These are phyloP conservation scores for Scytalopus superciliaris DNA, from an alignment of 2,113 vertebrate genomes.

Conservation along the genomic window DNA sequence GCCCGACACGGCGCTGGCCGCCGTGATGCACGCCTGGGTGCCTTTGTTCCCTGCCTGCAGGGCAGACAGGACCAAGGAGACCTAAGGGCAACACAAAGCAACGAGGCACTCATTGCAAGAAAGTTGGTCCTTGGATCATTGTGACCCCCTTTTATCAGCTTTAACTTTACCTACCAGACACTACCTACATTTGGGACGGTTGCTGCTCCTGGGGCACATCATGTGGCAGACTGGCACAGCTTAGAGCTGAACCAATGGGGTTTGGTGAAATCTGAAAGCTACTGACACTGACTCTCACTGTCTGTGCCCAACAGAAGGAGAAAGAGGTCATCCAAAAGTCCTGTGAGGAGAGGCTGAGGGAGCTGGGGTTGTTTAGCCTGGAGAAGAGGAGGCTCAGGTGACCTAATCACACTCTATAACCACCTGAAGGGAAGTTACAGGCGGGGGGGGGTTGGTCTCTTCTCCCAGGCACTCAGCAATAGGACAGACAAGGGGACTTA, in stretches of 20 bases:
- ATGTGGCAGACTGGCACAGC: not conserved
- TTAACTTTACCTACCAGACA: not conserved
- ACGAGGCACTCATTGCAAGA: not conserved
- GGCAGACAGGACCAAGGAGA: slow-evolving; percentile 93
- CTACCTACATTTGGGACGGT: not conserved
- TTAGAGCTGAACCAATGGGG: not conserved
- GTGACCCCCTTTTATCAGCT: not conserved
- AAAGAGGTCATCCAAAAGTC: not conserved
- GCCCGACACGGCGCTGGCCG: slow-evolving; percentile 91
- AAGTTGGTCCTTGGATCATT: not conserved
- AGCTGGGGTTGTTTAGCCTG: too few species aligned
- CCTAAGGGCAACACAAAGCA: slow-evolving; percentile 70
- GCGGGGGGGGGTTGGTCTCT: too few species aligned
- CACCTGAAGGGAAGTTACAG: too few species aligned
- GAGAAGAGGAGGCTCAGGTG: too few species aligned
- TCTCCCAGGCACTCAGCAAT: too few species aligned
- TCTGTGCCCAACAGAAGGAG: not conserved
- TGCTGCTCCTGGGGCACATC: not conserved
- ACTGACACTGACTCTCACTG: not conserved
- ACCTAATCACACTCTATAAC: too few species aligned
- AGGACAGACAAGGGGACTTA: too few species aligned
- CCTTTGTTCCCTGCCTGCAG: slow-evolving; percentile 98
- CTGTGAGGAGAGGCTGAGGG: too few species aligned
- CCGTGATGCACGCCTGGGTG: slow-evolving; percentile 97
- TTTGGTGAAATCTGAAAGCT: not conserved